These are phyloP conservation scores for Adineta ricciae DNA, from an alignment of 2,888 invertebrate species.

Conservation along the genomic window DNA sequence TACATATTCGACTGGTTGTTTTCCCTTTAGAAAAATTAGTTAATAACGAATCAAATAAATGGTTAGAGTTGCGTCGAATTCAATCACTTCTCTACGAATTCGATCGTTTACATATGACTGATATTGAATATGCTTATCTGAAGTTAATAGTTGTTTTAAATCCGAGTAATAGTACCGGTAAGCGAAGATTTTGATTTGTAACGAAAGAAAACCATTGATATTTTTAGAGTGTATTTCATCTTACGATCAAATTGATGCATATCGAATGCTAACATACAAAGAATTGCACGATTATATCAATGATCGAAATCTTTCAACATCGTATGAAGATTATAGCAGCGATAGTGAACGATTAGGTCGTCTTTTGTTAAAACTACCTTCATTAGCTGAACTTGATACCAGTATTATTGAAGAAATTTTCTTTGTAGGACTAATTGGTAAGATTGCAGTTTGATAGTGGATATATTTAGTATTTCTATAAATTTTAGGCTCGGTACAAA, in stretches of 20 bases:
- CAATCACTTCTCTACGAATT: constrained; percentile 30
- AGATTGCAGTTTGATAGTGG: background rate
- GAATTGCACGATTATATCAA: constrained; percentile 26
- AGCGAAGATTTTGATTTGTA: background rate
- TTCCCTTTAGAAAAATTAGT: constrained; percentile 25
- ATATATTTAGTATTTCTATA: background rate
- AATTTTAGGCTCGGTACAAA: background rate
- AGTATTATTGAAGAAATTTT: constrained; percentile 32
- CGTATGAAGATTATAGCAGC: background rate
- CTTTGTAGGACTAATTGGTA: constrained; percentile 30
- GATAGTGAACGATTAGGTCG: constrained; percentile 29
- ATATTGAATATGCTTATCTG: constrained; percentile 29
- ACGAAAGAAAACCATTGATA: background rate
- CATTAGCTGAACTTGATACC: constrained; percentile 25
- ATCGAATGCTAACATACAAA: constrained; percentile 30
- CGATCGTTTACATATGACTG: constrained; percentile 22
- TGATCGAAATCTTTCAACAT: background rate
- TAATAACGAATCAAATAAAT: constrained; percentile 19
- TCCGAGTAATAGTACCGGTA: background rate
- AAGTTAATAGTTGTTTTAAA: constrained; percentile 29
- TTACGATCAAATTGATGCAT: constrained; percentile 29
- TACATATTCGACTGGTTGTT: no score
- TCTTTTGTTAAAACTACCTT: constrained; percentile 23
- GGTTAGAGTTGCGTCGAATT: constrained; percentile 22
- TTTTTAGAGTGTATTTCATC: constrained; percentile 23